Conservation (phyloP, 2,888 invertebrate genomes). For the Phyllotreta cruciferae region DNA sequence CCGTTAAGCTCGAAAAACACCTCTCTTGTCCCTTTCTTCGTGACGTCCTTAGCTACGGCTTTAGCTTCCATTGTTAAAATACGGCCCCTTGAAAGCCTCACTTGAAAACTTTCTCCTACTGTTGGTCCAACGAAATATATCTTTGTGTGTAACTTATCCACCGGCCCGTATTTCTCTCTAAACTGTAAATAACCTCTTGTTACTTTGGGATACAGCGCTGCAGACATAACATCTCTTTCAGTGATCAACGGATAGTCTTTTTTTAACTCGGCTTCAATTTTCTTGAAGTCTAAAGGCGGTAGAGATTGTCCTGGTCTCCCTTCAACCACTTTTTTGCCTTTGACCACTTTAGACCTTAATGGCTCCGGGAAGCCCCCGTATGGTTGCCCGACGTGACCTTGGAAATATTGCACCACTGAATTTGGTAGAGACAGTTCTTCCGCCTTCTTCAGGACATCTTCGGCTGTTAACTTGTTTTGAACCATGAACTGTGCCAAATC, state of each 20-base stretch:
- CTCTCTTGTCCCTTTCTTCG: conserved; percentile 89
- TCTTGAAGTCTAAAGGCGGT: conserved; percentile 83
- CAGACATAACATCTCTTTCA: conserved; percentile 93
- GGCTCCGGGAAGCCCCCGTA: conserved; percentile 98
- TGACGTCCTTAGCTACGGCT: conserved; percentile 92
- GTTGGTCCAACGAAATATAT: conserved; percentile 95
- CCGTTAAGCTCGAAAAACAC: conserved; percentile 99
- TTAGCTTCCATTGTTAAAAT: conserved; percentile 78
- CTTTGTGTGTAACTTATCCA: conserved; percentile 93
- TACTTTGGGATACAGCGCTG: conserved; percentile 95
- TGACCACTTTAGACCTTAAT: conserved; percentile 82
- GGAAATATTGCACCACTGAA: conserved; percentile 96
- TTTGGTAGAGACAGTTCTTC: conserved; percentile 98
- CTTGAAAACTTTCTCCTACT: conserved; percentile 84
- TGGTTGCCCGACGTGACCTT: conserved; percentile 94
- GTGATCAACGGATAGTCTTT: conserved; percentile 76
- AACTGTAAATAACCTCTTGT: conserved; percentile 89
- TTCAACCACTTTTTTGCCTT: conserved; percentile 86
- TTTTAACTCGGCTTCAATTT: conserved; percentile 75
- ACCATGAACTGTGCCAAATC: conserved; percentile 99
- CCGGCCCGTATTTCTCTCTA: conserved; percentile 89
- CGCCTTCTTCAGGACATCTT: conserved; percentile 84
- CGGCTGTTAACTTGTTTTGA: conserved; percentile 89
- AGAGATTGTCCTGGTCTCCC: conserved; percentile 90
- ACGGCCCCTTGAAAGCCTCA: conserved; percentile 79